phyloP scores from a whole-genome alignment of 2,797 vertebrate genomes.

The Bucorvus abyssinicus region DNA sequence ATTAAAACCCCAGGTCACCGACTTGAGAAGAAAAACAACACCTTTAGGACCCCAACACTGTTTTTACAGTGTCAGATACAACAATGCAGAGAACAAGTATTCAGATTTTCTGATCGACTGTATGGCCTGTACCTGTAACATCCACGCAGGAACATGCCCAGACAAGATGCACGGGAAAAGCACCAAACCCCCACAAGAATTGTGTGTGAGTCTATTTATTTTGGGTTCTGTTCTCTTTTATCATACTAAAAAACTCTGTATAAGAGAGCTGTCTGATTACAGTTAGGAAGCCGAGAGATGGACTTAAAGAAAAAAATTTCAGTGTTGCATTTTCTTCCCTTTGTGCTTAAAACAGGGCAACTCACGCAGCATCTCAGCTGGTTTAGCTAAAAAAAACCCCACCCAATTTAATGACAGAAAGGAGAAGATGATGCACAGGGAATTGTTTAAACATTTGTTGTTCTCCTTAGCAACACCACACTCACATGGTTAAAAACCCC shows the following conservation, averaged over 20 bases:
- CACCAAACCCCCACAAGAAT: neutral
- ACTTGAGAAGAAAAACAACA: neutral
- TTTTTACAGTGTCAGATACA: neutral
- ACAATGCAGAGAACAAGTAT: neutral
- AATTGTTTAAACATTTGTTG: neutral
- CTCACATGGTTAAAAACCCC: neutral
- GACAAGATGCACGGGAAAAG: neutral
- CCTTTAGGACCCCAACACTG: neutral
- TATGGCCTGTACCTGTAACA: neutral
- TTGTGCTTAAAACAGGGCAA: neutral
- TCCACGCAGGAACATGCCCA: neutral
- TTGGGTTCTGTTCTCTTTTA: neutral
- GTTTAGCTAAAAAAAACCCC: neutral
- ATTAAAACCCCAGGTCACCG: neutral
- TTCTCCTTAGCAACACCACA: neutral
- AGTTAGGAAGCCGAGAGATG: neutral
- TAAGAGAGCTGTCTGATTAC: neutral
- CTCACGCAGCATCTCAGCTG: neutral
- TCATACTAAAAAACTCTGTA: neutral
- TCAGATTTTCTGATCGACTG: neutral
- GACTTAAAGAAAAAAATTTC: neutral
- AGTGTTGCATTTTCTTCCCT: neutral
- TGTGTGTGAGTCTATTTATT: neutral
- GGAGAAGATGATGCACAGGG: neutral
- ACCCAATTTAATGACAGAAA: neutral